Evolutionary conservation across 1,140 invertebrate species (phyloP).

Genomic region (Bombyx mori): ASM3026992v2 NC_085115.1:16669001-16669500

Average conservation of each 20-base stretch:
- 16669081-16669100: slow-evolving; percentile 27
- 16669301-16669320: neutral
- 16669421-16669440: slow-evolving; percentile 14
- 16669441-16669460: slow-evolving; percentile 20
- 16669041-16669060: slow-evolving; percentile 18
- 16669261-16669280: no score
- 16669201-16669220: no score
- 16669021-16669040: neutral
- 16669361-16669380: neutral
- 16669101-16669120: neutral
- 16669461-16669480: slow-evolving; percentile 7
- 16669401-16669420: neutral
- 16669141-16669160: no score
- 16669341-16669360: neutral
- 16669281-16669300: no score
- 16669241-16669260: no score
- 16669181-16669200: no score
- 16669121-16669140: no score
- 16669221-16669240: no score
- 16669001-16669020: neutral
- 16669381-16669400: slow-evolving; percentile 3
- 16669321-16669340: neutral
- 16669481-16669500: neutral
- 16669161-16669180: no score
- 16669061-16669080: slow-evolving; percentile 35